phyloP scores from a whole-genome alignment of 2,888 invertebrate genomes.

The Nephrotoma appendiculata region DNA sequence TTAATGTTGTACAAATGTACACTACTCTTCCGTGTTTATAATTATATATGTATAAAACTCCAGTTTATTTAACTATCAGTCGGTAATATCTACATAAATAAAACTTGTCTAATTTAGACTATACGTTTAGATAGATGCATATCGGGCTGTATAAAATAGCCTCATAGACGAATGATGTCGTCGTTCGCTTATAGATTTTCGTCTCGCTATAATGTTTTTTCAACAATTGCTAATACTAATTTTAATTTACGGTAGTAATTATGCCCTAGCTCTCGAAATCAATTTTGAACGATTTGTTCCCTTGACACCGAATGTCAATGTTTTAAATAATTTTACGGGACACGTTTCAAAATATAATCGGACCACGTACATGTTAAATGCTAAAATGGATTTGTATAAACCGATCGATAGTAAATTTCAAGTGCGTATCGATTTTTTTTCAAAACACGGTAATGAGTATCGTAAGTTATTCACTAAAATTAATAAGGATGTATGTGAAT shows the following conservation, averaged over 20 bases:
- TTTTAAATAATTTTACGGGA: neutral
- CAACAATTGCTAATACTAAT: neutral
- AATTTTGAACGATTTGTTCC: neutral
- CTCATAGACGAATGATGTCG: too few relatives aligned
- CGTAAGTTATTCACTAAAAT: neutral
- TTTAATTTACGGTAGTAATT: neutral
- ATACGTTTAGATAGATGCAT: too few relatives aligned
- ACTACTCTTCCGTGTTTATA: too few relatives aligned
- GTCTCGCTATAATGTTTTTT: neutral
- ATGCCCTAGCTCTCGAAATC: neutral
- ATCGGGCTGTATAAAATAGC: too few relatives aligned
- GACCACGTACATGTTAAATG: neutral
- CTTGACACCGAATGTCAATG: neutral
- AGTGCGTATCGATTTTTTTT: neutral
- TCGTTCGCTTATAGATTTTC: too few relatives aligned
- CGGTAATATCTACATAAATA: too few relatives aligned
- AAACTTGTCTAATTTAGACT: too few relatives aligned
- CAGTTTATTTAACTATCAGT: too few relatives aligned
- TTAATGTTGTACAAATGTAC: too few relatives aligned
- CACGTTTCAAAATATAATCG: neutral
- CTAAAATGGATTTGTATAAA: neutral
- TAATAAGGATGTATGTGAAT: neutral
- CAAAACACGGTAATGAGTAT: neutral
- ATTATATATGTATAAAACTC: too few relatives aligned
- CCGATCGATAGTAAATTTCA: neutral